Evolutionary conservation across 2,113 vertebrate species (phyloP).

Genomic region (Eidolon helvum): DNA sequence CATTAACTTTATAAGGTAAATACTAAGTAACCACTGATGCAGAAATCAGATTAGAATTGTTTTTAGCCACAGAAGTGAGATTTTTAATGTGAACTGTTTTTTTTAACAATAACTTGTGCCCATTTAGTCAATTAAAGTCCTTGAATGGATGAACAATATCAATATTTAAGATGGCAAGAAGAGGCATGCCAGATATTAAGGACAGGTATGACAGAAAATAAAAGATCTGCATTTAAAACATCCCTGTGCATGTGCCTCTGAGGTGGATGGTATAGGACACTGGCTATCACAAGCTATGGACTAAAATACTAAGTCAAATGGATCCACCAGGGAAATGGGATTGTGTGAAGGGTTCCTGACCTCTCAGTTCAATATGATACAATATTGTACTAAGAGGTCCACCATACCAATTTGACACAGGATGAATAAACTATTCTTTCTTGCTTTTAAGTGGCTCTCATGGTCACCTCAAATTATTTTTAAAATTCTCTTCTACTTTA

Average conservation of each 20-base stretch:
- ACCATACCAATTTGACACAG: not conserved
- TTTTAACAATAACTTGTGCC: not conserved
- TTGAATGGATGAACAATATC: not conserved
- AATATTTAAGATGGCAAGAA: not conserved
- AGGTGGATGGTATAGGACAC: not conserved
- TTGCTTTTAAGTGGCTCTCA: not conserved
- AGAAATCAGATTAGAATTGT: constrained; percentile 13
- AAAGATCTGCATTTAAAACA: not conserved
- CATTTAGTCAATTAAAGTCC: not conserved
- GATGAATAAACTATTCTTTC: not conserved
- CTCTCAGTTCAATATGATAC: not conserved
- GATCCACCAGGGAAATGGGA: accelerated
- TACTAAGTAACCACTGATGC: not conserved
- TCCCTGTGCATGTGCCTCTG: not conserved
- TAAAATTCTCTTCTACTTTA: not conserved
- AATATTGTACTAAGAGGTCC: not conserved
- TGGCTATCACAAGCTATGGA: not conserved
- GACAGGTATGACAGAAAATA: not conserved
- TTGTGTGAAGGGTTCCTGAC: not conserved
- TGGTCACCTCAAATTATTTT: not conserved
- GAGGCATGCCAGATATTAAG: not conserved
- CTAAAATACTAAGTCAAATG: not conserved
- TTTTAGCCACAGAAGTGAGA: not conserved
- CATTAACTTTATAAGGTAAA: not conserved
- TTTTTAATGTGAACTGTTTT: not conserved